Conservation (phyloP, 2,113 vertebrate species). For the Pseudopipra pipra region DNA sequence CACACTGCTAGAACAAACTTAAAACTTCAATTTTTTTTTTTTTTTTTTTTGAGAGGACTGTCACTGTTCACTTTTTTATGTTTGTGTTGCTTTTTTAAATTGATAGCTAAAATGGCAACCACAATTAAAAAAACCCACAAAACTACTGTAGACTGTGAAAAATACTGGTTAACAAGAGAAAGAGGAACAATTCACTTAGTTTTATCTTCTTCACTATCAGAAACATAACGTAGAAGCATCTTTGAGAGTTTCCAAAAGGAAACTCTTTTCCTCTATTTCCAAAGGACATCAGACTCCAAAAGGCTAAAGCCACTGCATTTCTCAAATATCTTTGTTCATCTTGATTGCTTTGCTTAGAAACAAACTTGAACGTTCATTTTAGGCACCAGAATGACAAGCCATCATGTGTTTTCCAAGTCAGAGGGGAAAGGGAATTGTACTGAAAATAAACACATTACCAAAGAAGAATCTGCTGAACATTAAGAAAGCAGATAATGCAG, state of each 20-base stretch:
- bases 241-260: not conserved
- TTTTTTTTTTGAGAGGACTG: not conserved
- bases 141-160: not conserved
- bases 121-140: not conserved
- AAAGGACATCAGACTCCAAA: not conserved
- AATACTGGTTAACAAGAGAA: not conserved
- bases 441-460: not conserved
- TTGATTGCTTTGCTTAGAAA: not conserved
- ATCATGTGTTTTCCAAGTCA: not conserved
- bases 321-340: not conserved
- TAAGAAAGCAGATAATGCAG: not conserved
- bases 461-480: not conserved
- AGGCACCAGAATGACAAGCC: not conserved
- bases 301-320: not conserved
- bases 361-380: not conserved
- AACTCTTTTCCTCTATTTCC: not conserved
- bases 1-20: not conserved
- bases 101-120: not conserved
- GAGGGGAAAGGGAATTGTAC: not conserved
- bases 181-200: not conserved
- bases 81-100: not conserved
- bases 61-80: not conserved
- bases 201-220: not conserved
- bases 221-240: not conserved
- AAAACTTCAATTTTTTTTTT: not conserved